These are phyloP conservation scores for Acanthochromis polyacanthus DNA, from an alignment of 2,113 vertebrate genomes.

Conservation along the genomic window DNA sequence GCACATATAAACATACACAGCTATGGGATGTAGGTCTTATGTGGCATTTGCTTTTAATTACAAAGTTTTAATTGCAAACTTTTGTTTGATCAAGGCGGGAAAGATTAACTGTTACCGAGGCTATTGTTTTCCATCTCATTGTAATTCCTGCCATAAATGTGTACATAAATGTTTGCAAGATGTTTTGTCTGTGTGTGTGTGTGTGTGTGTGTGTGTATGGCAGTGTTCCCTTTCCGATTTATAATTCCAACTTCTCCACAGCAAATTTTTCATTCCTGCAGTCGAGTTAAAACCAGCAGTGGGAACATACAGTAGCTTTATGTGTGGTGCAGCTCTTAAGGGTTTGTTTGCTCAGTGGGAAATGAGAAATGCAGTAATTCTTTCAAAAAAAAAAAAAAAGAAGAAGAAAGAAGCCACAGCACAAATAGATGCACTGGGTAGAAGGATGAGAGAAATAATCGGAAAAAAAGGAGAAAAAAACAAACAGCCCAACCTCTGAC, in stretches of 20 bases:
- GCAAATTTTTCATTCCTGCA: slow-evolving; percentile 8
- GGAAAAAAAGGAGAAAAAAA: slow-evolving; percentile 1
- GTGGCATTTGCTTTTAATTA: slow-evolving; percentile 67
- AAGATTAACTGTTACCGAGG: slow-evolving; percentile 19
- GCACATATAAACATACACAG: slow-evolving; percentile 35
- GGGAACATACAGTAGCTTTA: slow-evolving; percentile 20
- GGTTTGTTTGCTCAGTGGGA: slow-evolving; percentile 43
- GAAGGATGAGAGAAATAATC: slow-evolving; percentile 36
- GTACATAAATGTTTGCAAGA: slow-evolving; percentile 1
- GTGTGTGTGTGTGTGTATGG: neutral
- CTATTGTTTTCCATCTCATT: slow-evolving; percentile 18
- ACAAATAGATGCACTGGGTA: slow-evolving; percentile 44
- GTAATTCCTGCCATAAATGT: slow-evolving; percentile 19
- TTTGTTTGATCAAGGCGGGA: slow-evolving; percentile 39
- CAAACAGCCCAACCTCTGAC: slow-evolving; percentile 50
- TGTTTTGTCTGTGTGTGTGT: neutral
- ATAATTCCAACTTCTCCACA: neutral
- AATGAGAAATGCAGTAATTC: slow-evolving; percentile 46
- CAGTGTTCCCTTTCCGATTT: neutral
- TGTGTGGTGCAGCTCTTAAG: slow-evolving; percentile 27
- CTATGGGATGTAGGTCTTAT: slow-evolving; percentile 28
- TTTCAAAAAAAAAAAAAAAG: slow-evolving; percentile 32
- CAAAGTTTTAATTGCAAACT: slow-evolving; percentile 44
- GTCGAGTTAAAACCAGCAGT: neutral
- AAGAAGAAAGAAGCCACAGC: too few species aligned